Base-by-base conservation (phyloP, 2,113 vertebrate species). In the Dromaius novaehollandiae region DNA sequence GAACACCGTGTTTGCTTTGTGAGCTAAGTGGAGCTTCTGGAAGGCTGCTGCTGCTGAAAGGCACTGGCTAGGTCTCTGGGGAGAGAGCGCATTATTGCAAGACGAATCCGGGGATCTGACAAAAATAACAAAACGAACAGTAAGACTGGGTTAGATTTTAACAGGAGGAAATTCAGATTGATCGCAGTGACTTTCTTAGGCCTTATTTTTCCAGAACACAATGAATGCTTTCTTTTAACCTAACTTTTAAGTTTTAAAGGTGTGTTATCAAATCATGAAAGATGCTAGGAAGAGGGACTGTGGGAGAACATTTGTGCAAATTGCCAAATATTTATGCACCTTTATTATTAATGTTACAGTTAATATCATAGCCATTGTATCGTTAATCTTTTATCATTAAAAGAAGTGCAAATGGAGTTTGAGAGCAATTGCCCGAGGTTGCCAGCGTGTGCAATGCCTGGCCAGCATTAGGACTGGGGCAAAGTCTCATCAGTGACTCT, bases 11-110 rank as follows among this genome's bases (percentile, higher is more conserved):
- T 96, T 97, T 93, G 90, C 90, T 95, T 93, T 93, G 86, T 95
- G 88, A 97, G 90, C 94, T 90, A 81, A 94, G 92, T 88, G 92
- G 93, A 92, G 92, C 94, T 96, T 96, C 44, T 96, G 90, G 86
- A 92, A 86, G 81, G 88, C 94, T 95, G 86, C 10, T 92, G 95
- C 88, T 96, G 94, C 91, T 95, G 96, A 97, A 97, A 97, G 89
- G 79, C 82, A 81, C 76, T 2, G 7, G 50, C 70, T 93, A 2
- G 2, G 51, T 95, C 95, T 95, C 94, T 66, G 61, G 88, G 91
- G 93, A 94, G 48, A 48, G 50, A 91, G 87, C 75, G 63, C 82
- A 88, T 95, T 96, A 96, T 93, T 93, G 58, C 89, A 83, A 88
- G 85, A 92, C 81, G 94, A 92, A 95, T 74, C 81, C 82, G 53